phyloP scores from a whole-genome alignment of 2,113 vertebrate species.

The Corythaixoides concolor region DNA sequence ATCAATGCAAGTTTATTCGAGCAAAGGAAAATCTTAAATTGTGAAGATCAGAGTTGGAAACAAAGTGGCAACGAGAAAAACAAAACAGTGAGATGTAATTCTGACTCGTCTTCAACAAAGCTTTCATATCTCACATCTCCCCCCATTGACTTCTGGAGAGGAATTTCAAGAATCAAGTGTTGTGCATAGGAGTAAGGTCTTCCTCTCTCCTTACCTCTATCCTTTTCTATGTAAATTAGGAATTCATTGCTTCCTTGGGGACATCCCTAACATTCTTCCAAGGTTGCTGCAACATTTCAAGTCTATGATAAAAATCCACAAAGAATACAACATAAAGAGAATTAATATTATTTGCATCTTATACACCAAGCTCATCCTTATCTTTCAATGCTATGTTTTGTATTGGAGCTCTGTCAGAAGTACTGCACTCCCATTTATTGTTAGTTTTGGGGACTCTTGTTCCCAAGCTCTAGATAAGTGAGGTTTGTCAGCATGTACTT shows the following conservation, averaged over 20 bases:
- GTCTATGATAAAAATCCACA: neutral
- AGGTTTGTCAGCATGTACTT: neutral
- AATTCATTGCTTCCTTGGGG: neutral
- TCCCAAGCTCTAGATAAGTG: neutral
- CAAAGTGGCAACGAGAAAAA: neutral
- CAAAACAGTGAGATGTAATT: neutral
- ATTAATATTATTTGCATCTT: neutral
- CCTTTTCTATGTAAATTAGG: neutral
- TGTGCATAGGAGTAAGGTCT: neutral
- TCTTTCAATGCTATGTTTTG: neutral
- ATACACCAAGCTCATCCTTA: neutral
- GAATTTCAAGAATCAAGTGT: neutral
- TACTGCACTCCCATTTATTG: neutral
- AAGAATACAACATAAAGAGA: neutral
- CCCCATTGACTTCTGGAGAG: neutral
- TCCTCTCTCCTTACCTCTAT: neutral
- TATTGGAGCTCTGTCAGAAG: neutral
- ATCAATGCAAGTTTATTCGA: neutral
- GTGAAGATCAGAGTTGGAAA: neutral
- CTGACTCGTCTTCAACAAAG: neutral
- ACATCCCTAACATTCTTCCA: neutral
- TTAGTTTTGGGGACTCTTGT: neutral
- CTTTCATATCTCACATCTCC: neutral
- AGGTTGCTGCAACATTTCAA: neutral
- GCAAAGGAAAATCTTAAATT: neutral